Percentiles rank a stretch among this genome's conserved stretches.
Conservation (phyloP, 2,797 vertebrate species). For the Rachycentron canadum region DNA sequence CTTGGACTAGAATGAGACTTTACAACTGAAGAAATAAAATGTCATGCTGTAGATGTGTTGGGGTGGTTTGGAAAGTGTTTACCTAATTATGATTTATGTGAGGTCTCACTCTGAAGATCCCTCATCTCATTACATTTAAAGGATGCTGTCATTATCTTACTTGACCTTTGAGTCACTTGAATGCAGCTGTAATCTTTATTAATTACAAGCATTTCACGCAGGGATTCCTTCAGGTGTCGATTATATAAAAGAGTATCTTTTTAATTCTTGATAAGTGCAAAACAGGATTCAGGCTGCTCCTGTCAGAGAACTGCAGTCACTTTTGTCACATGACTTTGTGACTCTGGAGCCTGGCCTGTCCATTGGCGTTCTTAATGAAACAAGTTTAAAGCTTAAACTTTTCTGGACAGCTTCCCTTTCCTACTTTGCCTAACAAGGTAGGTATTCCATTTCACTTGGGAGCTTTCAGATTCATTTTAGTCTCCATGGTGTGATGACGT, state of each 20-base stretch:
- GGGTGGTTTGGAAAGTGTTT: conserved; percentile 30
- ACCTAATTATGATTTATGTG: conserved; percentile 26
- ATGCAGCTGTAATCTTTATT: conserved; percentile 1
- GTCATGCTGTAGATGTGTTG: neutral
- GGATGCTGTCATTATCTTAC: conserved; percentile 26
- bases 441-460: conserved; percentile 78
- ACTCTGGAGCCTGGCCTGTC: conserved; percentile 38
- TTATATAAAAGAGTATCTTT: conserved; percentile 1
- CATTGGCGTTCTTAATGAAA: conserved; percentile 60
- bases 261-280: neutral
- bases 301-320: conserved; percentile 1
- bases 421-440: conserved; percentile 78
- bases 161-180: conserved; percentile 31
- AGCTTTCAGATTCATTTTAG: conserved; percentile 81
- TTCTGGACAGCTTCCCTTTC: conserved; percentile 73
- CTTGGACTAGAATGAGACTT: conserved; percentile 19
- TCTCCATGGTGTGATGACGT: conserved; percentile 78
- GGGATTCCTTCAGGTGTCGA: conserved; percentile 2
- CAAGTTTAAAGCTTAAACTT: conserved; percentile 71
- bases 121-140: conserved; percentile 38
- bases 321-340: conserved; percentile 40
- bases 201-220: conserved; percentile 6
- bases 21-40: conserved; percentile 30
- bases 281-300: conserved; percentile 19
- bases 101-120: conserved; percentile 22